Percentiles rank a stretch among this genome's conserved stretches.
These are phyloP conservation scores for Scleropages formosus DNA, from an alignment of 2,797 vertebrate species.

Conservation along the genomic window DNA sequence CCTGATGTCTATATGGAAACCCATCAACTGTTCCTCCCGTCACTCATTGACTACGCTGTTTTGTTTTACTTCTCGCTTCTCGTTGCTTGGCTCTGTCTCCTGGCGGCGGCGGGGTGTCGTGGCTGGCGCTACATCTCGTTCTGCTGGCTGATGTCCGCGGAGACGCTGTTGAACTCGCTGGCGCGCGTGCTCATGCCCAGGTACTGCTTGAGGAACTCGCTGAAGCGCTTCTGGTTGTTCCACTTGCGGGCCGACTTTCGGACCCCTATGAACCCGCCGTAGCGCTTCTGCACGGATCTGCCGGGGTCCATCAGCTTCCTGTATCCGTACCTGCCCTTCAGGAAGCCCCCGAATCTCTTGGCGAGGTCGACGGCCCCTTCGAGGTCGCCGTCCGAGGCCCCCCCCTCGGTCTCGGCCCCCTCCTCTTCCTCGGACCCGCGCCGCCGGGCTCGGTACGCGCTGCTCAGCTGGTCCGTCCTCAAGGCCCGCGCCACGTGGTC, in stretches of 20 bases:
- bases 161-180: constrained; percentile 76
- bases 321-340: constrained; percentile 72
- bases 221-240: constrained; percentile 97
- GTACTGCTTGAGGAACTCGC: constrained; percentile 94
- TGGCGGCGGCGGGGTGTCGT: constrained; percentile 13
- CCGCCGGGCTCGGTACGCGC: constrained; percentile 53
- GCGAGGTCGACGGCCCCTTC: constrained; percentile 61
- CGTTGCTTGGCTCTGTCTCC: constrained; percentile 19
- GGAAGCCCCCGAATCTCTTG: constrained; percentile 73
- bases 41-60: not conserved
- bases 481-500: constrained; percentile 60
- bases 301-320: constrained; percentile 68
- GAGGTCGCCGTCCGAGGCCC: constrained; percentile 39
- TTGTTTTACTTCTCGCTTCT: not conserved
- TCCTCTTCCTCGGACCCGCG: constrained; percentile 53
- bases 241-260: constrained; percentile 93
- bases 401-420: constrained; percentile 43
- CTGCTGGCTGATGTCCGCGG: constrained; percentile 70
- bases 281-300: constrained; percentile 87
- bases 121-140: constrained; percentile 68
- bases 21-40: not conserved
- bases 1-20: not conserved
- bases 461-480: constrained; percentile 46
- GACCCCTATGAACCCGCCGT: constrained; percentile 91
- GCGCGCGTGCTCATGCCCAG: constrained; percentile 85